Evolutionary conservation across 2,113 vertebrate genomes (phyloP), one percentile per base, ranked within the genome.

Genomic region (Pyrgilauda ruficollis): DNA sequence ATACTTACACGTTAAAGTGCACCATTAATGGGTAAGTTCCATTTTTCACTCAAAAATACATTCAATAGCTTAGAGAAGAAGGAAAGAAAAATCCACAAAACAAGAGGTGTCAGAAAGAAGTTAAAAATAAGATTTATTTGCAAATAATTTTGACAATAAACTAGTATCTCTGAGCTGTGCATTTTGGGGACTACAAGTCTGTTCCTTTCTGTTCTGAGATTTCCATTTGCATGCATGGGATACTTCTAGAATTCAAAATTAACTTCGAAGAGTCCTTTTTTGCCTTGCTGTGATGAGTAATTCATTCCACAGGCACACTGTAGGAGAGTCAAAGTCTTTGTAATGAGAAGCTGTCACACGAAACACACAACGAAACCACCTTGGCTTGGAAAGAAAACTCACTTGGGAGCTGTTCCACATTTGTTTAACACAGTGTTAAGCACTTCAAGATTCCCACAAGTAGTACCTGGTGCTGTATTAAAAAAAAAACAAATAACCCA

Each of bases 91-190:
- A 64, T 33, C 53, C 70, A 52, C 64, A 72, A 89, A 74, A 78
- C 85, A 75, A 93, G 22, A 30, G 20, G 9, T 89, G 37, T 93
- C 83, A 89, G 63, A 94, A 97, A 92, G 49, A 84, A 66, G 53
- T 94, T 93, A 89, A 94, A 97, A 96, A 97, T 79, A 94, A 84
- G 26, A 90, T 97, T 96, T 96, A 97, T 96, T 97, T 89, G 86
- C 73, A 96, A 94, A 92, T 92, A 2, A 68, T 90, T 93, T 86
- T 89, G 79, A 94, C 92, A 95, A 72, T 75, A 92, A 92, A 92
- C 76, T 43, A 53, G 35, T 90, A 68, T 66, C 53, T 96, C 68
- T 15, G 69, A 94, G 62, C 28, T 92, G 85, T 83, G 47, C 61
- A 70, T 88, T 94, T 56, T 46, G 41, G 69, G n/a, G 49, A 93